phyloP scores from a whole-genome alignment of 2,888 invertebrate species.

The Cephus spinipes region DNA sequence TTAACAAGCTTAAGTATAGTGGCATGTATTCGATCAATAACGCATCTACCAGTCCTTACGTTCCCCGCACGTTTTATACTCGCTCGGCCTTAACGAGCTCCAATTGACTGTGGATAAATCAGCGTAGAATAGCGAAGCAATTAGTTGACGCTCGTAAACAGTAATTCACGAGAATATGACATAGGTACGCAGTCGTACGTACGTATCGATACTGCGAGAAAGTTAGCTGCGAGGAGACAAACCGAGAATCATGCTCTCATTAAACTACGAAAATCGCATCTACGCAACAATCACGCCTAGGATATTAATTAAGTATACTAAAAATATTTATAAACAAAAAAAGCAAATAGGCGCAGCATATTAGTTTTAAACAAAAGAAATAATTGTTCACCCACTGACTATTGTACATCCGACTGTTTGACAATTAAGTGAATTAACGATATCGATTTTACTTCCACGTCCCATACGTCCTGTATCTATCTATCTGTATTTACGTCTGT shows the following conservation, averaged over 20 bases:
- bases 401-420: slow-evolving; percentile 19
- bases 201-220: not conserved
- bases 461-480: not conserved
- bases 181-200: not conserved
- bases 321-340: slow-evolving; percentile 18
- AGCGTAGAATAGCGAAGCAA: slow-evolving; percentile 5
- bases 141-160: not conserved
- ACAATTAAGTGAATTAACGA: not conserved
- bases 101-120: slow-evolving; percentile 1
- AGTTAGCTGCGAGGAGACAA: not conserved
- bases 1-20: not conserved
- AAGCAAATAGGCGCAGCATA: slow-evolving; percentile 27
- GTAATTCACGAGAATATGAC: not conserved
- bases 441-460: not conserved
- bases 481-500: not conserved
- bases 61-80: not conserved
- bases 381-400: slow-evolving; percentile 27
- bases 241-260: not conserved
- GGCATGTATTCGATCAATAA: not conserved
- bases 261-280: slow-evolving; percentile 25
- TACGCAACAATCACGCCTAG: slow-evolving; percentile 33
- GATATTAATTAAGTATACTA: slow-evolving; percentile 29
- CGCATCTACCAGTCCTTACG: not conserved
- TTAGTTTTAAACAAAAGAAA: slow-evolving; percentile 33
- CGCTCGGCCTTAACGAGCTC: not conserved